These are phyloP conservation scores for Drosophila parvula DNA, from an alignment of 1,140 invertebrate species.

Conservation along the genomic window DNA sequence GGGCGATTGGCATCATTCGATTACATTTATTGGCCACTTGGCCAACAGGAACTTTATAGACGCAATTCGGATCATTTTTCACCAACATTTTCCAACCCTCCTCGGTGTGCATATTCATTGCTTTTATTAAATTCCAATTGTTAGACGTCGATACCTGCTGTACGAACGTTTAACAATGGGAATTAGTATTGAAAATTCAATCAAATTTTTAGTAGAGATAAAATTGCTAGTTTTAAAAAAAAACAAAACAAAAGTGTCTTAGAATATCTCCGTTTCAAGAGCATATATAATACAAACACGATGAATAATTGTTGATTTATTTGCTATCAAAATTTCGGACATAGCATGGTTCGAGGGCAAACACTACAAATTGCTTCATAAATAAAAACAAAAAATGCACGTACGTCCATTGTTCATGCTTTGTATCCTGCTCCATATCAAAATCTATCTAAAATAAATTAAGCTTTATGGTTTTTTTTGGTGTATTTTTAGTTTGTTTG, in stretches of 20 bases:
- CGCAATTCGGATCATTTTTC: conserved; percentile 21
- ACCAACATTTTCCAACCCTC: neutral
- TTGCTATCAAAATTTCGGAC: conserved; percentile 13
- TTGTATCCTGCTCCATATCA: neutral
- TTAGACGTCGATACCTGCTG: neutral
- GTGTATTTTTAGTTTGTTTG: conserved; percentile 25
- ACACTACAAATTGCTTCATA: conserved; percentile 9
- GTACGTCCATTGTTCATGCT: neutral
- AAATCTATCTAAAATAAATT: conserved; percentile 17
- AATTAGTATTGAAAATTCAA: neutral
- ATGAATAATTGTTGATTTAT: conserved; percentile 18
- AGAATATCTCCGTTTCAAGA: neutral
- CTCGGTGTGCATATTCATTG: conserved; percentile 29
- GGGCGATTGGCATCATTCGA: conserved; percentile 41
- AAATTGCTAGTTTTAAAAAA: neutral
- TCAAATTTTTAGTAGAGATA: neutral
- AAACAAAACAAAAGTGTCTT: too few species aligned
- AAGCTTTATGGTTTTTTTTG: conserved; percentile 2
- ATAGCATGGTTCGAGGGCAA: neutral
- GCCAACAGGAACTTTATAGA: conserved; percentile 20
- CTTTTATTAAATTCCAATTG: conserved; percentile 44
- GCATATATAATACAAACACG: conserved; percentile 3
- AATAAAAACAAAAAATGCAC: conserved; percentile 25
- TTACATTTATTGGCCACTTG: conserved; percentile 67
- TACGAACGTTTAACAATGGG: neutral